Base-by-base conservation (phyloP, 2,113 vertebrate genomes). In the Cichladusa arquata region DNA sequence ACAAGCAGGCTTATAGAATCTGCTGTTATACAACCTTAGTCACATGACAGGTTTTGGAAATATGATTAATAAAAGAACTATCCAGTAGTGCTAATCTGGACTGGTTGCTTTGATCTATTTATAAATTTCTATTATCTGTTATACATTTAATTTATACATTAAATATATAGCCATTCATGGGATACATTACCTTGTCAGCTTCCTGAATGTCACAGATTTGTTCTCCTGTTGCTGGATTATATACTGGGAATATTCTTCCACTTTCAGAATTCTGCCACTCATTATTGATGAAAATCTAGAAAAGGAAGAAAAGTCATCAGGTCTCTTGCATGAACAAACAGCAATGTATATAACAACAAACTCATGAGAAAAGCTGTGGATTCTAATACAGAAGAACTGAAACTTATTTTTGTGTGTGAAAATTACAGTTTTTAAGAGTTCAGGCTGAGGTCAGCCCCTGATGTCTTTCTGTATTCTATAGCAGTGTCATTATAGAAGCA, bases 221-320 rank as follows among this genome's bases (percentile, higher is more conserved):
- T 90, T 99, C 99, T 93, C 99, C 99, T 12, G 98, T 99, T 33
- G 99, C 98, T 23, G 99, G 99, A 93, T 99, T 99, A 93, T 97
- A 98, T 24, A 98, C 97, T 20, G 99, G 98, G 95, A 99, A 99
- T 33, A 98, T 98, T 96, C 98, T 98, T 40, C 99, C 99, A 33
- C 98, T 99, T 85, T 99, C 98, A 14, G 99, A 99, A 97, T 98
- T 98, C 64, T 99, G 99, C 99, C 99, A 99, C 93, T 99, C 99
- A 25, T 99, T 99, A 97, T 99, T 99, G 96, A 99, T 99, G 95
- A 99, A 99, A 95, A 99, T 99, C 99, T 99, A 97, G 42, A 91
- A 93, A 70, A 93, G 12, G 26, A 80, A 84, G 29, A 90, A 67
- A 62, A 91, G 16, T 54, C 31, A 81, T 87, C 79, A 94, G 53